Conservation (phyloP, 2,888 invertebrate species). For the Drosophila formosana region DNA sequence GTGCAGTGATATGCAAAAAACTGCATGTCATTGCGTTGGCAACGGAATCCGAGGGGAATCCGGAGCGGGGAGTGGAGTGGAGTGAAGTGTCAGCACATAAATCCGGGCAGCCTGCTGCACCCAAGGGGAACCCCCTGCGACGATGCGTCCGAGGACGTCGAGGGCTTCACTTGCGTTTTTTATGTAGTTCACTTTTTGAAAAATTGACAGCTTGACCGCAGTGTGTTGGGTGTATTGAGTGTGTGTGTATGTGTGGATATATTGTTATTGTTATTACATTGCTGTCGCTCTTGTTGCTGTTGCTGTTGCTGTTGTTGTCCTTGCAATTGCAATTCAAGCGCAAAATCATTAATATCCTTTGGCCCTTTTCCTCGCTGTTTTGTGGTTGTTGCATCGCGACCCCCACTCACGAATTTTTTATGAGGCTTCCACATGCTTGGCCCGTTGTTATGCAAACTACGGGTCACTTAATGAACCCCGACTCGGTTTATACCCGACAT, state of each 20-base stretch:
- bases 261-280: slow-evolving; percentile 75
- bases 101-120: slow-evolving; percentile 16
- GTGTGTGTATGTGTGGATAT: slow-evolving; percentile 53
- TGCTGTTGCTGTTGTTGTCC: slow-evolving; percentile 63
- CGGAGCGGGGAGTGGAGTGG: slow-evolving; percentile 1
- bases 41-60: slow-evolving; percentile 48
- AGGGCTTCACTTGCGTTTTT: slow-evolving; percentile 57
- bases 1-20: slow-evolving; percentile 80
- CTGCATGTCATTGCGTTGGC: slow-evolving; percentile 79
- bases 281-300: slow-evolving; percentile 33
- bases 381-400: slow-evolving; percentile 52
- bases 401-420: slow-evolving; percentile 49
- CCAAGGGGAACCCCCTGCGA: slow-evolving; percentile 9
- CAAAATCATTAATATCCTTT: slow-evolving; percentile 84
- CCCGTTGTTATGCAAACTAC: slow-evolving; percentile 54
- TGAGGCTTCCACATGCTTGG: slow-evolving; percentile 62
- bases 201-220: slow-evolving; percentile 83
- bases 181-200: slow-evolving; percentile 76
- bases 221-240: slow-evolving; percentile 44
- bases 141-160: slow-evolving; percentile 5
- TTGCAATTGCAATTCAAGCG: slow-evolving; percentile 82
- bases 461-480: slow-evolving; percentile 60
- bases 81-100: slow-evolving; percentile 10
- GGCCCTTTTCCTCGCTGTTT: slow-evolving; percentile 28
- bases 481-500: background rate